phyloP scores from a whole-genome alignment of 2,113 vertebrate species.

The Oxyruncus cristatus region DNA sequence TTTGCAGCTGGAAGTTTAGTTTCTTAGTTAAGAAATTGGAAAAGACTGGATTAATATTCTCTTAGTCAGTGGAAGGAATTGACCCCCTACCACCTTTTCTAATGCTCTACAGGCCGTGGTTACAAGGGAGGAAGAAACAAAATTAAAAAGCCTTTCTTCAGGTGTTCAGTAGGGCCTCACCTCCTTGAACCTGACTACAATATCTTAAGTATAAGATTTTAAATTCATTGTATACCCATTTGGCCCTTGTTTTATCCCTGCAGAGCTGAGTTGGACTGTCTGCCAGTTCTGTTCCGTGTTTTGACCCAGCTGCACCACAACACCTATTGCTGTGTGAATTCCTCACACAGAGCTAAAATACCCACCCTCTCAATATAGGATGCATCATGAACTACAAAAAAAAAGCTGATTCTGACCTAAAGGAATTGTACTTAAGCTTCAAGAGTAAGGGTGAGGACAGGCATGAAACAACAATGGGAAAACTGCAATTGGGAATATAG shows the following conservation, averaged over 20 bases:
- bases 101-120: neutral
- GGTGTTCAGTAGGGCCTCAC: accelerated
- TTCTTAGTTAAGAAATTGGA: neutral
- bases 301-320: neutral
- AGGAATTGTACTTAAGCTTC: accelerated
- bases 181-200: neutral
- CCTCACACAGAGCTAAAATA: neutral
- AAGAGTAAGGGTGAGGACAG: neutral
- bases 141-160: neutral
- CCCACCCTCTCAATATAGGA: neutral
- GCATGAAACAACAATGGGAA: neutral
- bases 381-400: neutral
- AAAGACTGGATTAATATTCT: neutral
- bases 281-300: neutral
- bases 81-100: neutral
- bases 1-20: neutral
- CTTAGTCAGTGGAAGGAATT: neutral
- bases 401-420: neutral
- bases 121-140: neutral
- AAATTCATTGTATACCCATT: neutral
- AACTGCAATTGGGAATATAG: neutral
- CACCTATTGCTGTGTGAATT: neutral
- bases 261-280: neutral
- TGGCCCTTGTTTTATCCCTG: neutral
- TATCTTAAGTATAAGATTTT: neutral